A percentile compares a stretch with the other conserved stretches of the same genome.
These are phyloP conservation scores for Graptemys geographica DNA, from an alignment of 2,797 vertebrate species.

Conservation along the genomic window DNA sequence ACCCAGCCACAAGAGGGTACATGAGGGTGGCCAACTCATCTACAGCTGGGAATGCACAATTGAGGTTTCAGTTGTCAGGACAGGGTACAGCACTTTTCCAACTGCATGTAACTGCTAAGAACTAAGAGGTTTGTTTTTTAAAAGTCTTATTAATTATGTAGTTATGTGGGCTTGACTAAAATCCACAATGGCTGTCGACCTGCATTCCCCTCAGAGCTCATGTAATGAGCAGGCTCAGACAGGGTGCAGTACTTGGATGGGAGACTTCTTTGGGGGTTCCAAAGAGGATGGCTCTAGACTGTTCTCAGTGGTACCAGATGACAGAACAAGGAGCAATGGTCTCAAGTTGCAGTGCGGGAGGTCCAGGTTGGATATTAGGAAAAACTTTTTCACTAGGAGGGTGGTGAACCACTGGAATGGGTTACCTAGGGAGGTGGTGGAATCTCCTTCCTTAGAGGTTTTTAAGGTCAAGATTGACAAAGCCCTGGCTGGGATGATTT, in stretches of 20 bases:
- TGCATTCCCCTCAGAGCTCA: not conserved
- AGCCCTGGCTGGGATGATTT: too few species aligned
- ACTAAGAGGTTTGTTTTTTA: not conserved
- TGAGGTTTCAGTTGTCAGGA: slow-evolving; percentile 27
- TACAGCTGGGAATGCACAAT: not conserved
- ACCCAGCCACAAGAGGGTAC: too few species aligned
- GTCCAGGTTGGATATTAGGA: too few species aligned
- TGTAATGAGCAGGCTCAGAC: not conserved
- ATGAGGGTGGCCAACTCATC: not conserved
- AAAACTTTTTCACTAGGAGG: too few species aligned
- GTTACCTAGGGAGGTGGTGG: too few species aligned
- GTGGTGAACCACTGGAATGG: too few species aligned
- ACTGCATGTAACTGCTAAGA: slow-evolving; percentile 6
- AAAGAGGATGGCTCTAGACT: too few species aligned
- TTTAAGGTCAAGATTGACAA: too few species aligned
- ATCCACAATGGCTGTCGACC: not conserved
- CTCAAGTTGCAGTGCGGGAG: too few species aligned
- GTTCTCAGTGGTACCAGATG: too few species aligned
- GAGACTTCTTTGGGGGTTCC: not conserved
- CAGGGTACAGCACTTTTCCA: slow-evolving; percentile 32
- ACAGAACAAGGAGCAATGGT: too few species aligned
- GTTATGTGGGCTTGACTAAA: not conserved
- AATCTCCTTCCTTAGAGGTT: too few species aligned
- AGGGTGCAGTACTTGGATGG: not conserved
- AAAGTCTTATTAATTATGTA: not conserved